Percentiles rank a stretch among this genome's conserved stretches.
phyloP scores from a whole-genome alignment of 2,113 vertebrate species.

The Lycaon pictus region DNA sequence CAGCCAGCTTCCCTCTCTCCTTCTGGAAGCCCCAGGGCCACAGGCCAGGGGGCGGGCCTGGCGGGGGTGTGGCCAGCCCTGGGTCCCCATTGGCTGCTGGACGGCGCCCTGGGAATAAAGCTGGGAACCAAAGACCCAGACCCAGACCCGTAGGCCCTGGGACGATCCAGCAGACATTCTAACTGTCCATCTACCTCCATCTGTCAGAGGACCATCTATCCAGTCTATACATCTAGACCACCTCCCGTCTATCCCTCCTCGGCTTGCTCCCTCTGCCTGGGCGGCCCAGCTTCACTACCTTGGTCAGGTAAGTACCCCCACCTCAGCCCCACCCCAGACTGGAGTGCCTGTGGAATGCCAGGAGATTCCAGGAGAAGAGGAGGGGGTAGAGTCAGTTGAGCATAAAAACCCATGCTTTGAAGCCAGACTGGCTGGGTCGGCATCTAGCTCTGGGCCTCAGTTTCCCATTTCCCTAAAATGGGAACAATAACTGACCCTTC shows the following conservation, averaged over 20 bases:
- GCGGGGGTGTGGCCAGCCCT: not conserved
- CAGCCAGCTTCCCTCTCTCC: not conserved
- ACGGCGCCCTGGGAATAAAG: conserved; percentile 68
- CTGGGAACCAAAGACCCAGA: not conserved
- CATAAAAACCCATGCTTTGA: not conserved
- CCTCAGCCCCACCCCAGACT: not conserved
- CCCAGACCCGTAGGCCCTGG: not conserved
- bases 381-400: not conserved
- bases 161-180: not conserved
- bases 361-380: not conserved
- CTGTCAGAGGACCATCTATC: not conserved
- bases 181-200: not conserved
- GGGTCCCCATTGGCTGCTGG: conserved; percentile 43
- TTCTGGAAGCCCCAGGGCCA: not conserved
- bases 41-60: not conserved
- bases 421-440: not conserved
- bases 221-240: not conserved
- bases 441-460: not conserved
- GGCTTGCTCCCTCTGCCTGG: not conserved
- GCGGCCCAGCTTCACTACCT: not conserved
- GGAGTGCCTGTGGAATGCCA: too few species aligned
- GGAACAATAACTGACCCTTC: not conserved
- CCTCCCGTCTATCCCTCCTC: not conserved
- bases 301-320: not conserved
- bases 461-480: not conserved